Percentiles rank a stretch among this genome's conserved stretches.
phyloP scores from a whole-genome alignment of 2,888 invertebrate species.

The Linnaemya tessellans region DNA sequence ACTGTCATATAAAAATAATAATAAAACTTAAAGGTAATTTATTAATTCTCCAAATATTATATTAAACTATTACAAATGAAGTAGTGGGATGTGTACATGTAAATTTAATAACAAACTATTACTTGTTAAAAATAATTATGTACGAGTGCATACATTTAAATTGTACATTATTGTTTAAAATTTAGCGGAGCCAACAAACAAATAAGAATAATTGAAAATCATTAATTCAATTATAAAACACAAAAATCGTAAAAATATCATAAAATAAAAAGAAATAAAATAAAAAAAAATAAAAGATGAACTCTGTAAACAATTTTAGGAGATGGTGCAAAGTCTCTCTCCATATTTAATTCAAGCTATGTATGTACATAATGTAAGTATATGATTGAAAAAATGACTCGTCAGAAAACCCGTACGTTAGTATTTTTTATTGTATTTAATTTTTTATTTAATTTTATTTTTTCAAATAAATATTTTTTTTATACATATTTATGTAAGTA shows the following conservation, averaged over 20 bases:
- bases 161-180: conserved; percentile 40
- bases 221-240: conserved; percentile 36
- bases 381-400: conserved; percentile 36
- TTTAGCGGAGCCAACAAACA: conserved; percentile 36
- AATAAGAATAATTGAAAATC: background rate
- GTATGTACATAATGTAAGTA: conserved; percentile 19
- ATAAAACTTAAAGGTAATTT: conserved; percentile 39
- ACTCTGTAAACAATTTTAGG: conserved; percentile 42
- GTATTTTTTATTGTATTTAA: background rate
- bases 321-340: conserved; percentile 39
- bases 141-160: conserved; percentile 13
- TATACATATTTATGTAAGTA: background rate
- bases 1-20: background rate
- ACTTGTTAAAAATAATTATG: background rate
- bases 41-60: conserved; percentile 34
- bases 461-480: conserved; percentile 13
- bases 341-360: background rate
- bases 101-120: conserved; percentile 34
- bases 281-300: conserved; percentile 4
- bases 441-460: background rate
- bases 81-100: background rate
- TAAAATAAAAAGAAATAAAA: conserved; percentile 31
- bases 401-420: conserved; percentile 53
- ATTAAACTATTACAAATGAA: conserved; percentile 42
- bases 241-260: conserved; percentile 21